Evolutionary conservation across 2,113 vertebrate genomes (phyloP), one percentile per base, ranked within the genome.

Genomic region (Sigmodon hispidus): DNA sequence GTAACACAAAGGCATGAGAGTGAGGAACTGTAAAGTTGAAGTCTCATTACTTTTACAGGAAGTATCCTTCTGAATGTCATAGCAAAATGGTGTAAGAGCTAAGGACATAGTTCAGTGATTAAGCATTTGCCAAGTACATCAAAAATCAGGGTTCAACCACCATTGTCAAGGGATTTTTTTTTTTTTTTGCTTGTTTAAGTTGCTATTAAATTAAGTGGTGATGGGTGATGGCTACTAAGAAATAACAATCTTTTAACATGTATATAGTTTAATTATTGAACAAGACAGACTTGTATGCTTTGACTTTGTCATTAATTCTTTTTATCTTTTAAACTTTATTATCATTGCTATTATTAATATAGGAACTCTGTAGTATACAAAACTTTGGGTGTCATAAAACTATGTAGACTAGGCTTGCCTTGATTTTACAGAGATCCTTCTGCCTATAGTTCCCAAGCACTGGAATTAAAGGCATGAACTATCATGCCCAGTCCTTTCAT

Each of bases 201-300:
- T 1, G 21, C 4, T 72, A 50, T 80, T 69, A 86, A 83, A 90
- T 17, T 26, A 26, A 40, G n/a, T 31, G 48, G n/a, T 36, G 52
- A 36, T 67, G 34, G 2, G 61, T 52, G 40, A 36, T 22, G 86
- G 90, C 50, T 15, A 77, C 36, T 65, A 26, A 93, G 22, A 77
- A 93, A 93, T 36, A 96, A 93, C 31, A 96, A 95, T 3, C 48
- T 90, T 31, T 31, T 34, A 76, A 87, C 4, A 57, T 12, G 5
- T 11, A 88, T 1, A 45, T 3, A 83, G 52, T 21, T 5, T 36
- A 85, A 91, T 34, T 11, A 52, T 5, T 52, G 24, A 83, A 52
- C 26, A 45, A 80, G 17, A 88, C 31, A 72, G 4, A 57, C 73
- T 3, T 93, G 31, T 22, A 19, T 22, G 34, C 31, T 59, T 22